Base-by-base conservation (phyloP, 2,888 invertebrate species). In the Glaucopsyche alexis region DNA sequence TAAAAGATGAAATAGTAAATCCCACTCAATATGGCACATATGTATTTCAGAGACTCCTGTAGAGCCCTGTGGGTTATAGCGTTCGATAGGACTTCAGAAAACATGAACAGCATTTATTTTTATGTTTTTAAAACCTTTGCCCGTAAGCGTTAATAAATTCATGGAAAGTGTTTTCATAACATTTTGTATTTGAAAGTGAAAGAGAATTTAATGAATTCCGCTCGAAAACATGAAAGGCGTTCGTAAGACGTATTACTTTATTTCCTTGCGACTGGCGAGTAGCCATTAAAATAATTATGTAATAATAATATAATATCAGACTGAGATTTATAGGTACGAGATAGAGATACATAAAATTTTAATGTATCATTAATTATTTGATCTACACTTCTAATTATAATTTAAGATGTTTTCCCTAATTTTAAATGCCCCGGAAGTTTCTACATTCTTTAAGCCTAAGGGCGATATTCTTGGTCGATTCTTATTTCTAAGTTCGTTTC, bases 81-180 rank as follows among this genome's bases (percentile, higher is more conserved):
- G 11, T 47, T 9, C 3, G 8, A 47, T 47, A 55, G 19, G 7
- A 16, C 16, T 52, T n/a, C 52, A 52, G 6, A 52, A 64, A 64
- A 64, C 38, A 64, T 29, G 7, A 40, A 29, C 29, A 29, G 2
- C 7, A 65, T 5, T n/a, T 40, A n/a, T n/a, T 65, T 40, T 65
- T 13, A 16, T 47, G 40, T 40, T n/a, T 19, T 13, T n/a, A n/a
- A 29, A 69, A 49, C 19, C 0, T 5, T 69, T 60, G 55, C 60
- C 16, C 29, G 67, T 67, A 66, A 49, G 40, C 6, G 60, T 19
- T 64, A 49, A 72, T 72, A 69, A 74, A 71, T 72, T 74, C 69
- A 40, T 52, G 50, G 55, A 71, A 55, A 50, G 55, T 55, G 71
- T 71, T 71, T 40, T 70, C 49, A 49, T 60, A 60, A 60, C 14